Base-by-base conservation (phyloP, 1,140 invertebrate genomes). In the Drosophila carrolli region DNA sequence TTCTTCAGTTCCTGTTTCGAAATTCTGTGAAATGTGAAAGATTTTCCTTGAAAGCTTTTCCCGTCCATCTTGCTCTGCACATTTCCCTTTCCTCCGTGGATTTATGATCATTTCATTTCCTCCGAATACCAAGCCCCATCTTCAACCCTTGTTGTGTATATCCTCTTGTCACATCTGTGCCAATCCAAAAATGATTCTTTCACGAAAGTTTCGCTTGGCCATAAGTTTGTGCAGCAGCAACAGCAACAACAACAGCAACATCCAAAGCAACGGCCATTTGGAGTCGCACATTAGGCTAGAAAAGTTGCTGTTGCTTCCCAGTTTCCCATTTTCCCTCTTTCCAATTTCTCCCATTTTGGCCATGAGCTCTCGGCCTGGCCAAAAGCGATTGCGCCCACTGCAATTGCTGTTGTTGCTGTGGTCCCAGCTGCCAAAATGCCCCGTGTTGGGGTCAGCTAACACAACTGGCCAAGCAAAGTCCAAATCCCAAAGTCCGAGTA, bases 351-450 rank as follows among this genome's bases (percentile, higher is more conserved):
- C 63, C 72, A 62, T 29, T 77, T 57, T 6, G 61, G 60, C 63
- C 60, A 51, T 16, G 60, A 46, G 50, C 43, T 68, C 57, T 55
- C 58, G 81, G 77, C 62, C 78, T 61, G 74, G 68, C 81, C 78
- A 72, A 86, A 88, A 86, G 77, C 82, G 81, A 85, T 86, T 78
- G 82, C 82, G 82, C 74, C 82, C 81, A 85, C 73, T 81, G 68
- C 78, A 67, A 53, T 71, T 72, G 59, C 57, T 55, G 56, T 62
- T 80, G 48, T 35, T 51, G 48, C 41, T 73, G 51, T 76, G 83
- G 83, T 67, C 83, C 68, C 82, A 86, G 83, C 83, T 86, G 82
- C 82, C 82, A 88, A 86, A 68, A 88, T 50, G 44, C 41, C 78
- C 63, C 75, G 70, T 79, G 73, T 75, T 76, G 73, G 61, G 68